Evolutionary conservation across 1,140 invertebrate genomes (phyloP), one percentile per base, ranked within the genome.

Genomic region (Bombus pyrosoma): DNA sequence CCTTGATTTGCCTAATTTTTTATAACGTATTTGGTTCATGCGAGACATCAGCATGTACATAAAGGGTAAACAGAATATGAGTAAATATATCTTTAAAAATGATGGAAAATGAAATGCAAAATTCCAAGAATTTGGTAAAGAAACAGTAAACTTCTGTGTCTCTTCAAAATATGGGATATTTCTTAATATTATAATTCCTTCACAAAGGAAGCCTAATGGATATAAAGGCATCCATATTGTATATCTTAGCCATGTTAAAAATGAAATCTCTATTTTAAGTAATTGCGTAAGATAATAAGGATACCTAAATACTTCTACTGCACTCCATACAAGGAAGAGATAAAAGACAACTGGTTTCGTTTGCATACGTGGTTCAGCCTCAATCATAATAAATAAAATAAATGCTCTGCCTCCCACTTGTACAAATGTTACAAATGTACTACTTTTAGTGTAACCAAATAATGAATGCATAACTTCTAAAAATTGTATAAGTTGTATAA

Each of bases 161-260:
- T 98, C 97, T 88, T 98, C 98, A 94, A 99, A 98, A 91, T 98
- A 98, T 9, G 98, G 98, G 93, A 99, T 98, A 93, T 98, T 97
- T 87, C 97, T 96, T 22, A 98, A 94, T 57, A 98, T 96, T 59
- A 98, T 96, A 9, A 97, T 97, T 75, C 98, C 97, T 96, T 99
- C 98, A 92, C 97, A 98, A 3, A 98, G 87, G 91, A 99, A 97
- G 28, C 98, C 98, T 72, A 99, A 91, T 0, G 98, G 98, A 94
- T 99, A 99, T 0, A 99, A 95, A 0, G 98, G 97, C 83, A 99
- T 98, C 98, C 98, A 99, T 57, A 98, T 96, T 0, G 98, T 98
- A 92, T 99, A 99, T 43, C 98, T 96, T 1, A 99, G 94, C 98
- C 98, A 99, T 0, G 98, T 99, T n/a, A 99, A 93, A 32, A 98